Percentiles rank a stretch among this genome's conserved stretches.
Conservation (phyloP, 2,888 invertebrate species). For the Phengaris arion region DNA sequence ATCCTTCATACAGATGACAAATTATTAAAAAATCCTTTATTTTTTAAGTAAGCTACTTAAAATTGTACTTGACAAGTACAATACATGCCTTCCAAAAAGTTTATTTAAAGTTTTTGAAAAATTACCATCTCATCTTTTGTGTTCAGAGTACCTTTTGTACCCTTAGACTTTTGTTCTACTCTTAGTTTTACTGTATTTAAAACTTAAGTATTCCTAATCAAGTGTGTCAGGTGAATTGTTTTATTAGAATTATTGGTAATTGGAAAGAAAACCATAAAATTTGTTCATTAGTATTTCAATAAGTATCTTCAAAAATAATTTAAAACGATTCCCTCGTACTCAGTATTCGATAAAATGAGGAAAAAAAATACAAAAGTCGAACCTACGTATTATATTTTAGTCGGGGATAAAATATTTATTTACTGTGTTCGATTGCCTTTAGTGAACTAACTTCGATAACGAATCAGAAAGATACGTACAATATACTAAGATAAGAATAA, state of each 20-base stretch:
- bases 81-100: neutral
- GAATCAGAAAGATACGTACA: constrained; percentile 48
- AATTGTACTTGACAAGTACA: constrained; percentile 7
- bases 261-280: constrained; percentile 3
- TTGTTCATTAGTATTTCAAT: neutral
- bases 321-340: constrained; percentile 4
- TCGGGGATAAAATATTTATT: constrained; percentile 8
- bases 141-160: constrained; percentile 17
- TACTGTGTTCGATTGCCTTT: constrained; percentile 35
- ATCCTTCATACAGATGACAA: neutral
- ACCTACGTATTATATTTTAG: constrained; percentile 8
- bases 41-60: neutral
- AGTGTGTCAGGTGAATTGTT: constrained; percentile 23
- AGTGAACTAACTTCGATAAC: constrained; percentile 45
- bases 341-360: neutral
- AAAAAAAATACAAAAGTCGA: constrained; percentile 4
- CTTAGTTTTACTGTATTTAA: constrained; percentile 6
- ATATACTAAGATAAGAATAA: constrained; percentile 65
- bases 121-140: constrained; percentile 13
- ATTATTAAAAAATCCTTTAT: neutral
- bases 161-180: neutral
- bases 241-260: neutral
- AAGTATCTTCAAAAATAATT: neutral
- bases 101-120: constrained; percentile 8
- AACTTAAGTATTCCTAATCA: neutral